Conservation (phyloP, 2,888 invertebrate genomes). For the Glaucopsyche alexis region DNA sequence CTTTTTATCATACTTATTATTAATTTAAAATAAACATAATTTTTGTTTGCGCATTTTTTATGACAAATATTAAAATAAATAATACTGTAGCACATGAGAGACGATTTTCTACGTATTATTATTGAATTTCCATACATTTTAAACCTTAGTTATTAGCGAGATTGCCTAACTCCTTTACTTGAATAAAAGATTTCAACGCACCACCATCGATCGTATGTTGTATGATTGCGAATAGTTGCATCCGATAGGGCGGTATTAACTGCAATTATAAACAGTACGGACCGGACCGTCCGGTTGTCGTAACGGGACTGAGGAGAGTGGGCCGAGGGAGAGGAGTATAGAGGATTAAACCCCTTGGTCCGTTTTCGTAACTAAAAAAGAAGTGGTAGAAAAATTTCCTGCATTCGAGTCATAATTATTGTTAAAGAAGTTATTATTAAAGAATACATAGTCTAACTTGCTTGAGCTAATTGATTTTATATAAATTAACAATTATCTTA, state of each 20-base stretch:
- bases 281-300: conserved; percentile 53
- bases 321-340: background rate
- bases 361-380: too few species aligned
- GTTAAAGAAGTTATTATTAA: too few species aligned
- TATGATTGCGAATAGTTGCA: conserved; percentile 48
- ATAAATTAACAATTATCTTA: too few species aligned
- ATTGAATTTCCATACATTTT: background rate
- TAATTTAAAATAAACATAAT: too few species aligned
- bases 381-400: too few species aligned
- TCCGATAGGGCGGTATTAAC: conserved; percentile 63
- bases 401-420: too few species aligned
- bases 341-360: background rate
- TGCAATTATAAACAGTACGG: conserved; percentile 75
- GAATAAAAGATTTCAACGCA: conserved; percentile 40
- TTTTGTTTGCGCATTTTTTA: too few species aligned
- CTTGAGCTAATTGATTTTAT: too few species aligned
- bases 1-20: too few species aligned
- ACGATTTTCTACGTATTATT: background rate
- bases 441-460: too few species aligned
- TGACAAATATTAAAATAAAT: too few species aligned
- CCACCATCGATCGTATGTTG: conserved; percentile 38
- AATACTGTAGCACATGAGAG: background rate
- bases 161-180: background rate
- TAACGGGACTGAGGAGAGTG: conserved; percentile 60
- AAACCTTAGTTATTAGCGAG: background rate